phyloP scores from a whole-genome alignment of 1,140 invertebrate species.

The Trachymyrmex septentrionalis region DNA sequence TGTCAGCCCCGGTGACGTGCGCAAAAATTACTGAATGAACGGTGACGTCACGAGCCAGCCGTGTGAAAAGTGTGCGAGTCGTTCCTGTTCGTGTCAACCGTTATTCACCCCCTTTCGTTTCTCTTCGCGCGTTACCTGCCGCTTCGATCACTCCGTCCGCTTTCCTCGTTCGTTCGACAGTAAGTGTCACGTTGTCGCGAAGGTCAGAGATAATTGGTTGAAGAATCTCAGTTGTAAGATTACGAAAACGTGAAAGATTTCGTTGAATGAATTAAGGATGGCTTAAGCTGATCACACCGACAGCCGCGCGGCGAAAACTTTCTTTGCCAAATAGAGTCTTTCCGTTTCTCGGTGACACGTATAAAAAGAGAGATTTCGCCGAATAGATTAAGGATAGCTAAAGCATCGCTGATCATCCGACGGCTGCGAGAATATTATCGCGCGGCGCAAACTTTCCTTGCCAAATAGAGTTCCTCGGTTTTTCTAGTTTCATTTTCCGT shows the following conservation, averaged over 20 bases:
- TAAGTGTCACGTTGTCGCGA: slow-evolving; percentile 51
- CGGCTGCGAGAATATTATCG: slow-evolving; percentile 32
- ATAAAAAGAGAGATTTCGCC: slow-evolving; percentile 72
- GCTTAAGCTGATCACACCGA: slow-evolving; percentile 59
- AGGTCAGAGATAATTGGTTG: slow-evolving; percentile 47
- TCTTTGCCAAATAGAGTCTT: not conserved
- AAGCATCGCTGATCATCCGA: slow-evolving; percentile 55
- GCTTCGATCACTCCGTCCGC: not conserved
- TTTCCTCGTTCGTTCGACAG: slow-evolving; percentile 1
- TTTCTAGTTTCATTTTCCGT: not conserved
- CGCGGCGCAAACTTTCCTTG: not conserved
- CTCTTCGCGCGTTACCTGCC: slow-evolving; percentile 17
- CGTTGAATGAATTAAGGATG: slow-evolving; percentile 80
- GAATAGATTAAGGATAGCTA: slow-evolving; percentile 79
- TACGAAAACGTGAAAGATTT: slow-evolving; percentile 74
- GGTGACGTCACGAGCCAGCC: slow-evolving; percentile 83
- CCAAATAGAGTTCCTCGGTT: not conserved
- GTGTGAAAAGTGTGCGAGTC: slow-evolving; percentile 79
- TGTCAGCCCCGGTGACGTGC: slow-evolving; percentile 85
- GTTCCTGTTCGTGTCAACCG: slow-evolving; percentile 73
- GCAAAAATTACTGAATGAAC: slow-evolving; percentile 87
- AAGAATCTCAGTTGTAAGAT: slow-evolving; percentile 71
- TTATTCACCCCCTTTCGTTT: slow-evolving; percentile 48
- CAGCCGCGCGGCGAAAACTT: slow-evolving; percentile 17
- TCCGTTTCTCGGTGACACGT: slow-evolving; percentile 38